Conservation (phyloP, 2,797 vertebrate genomes). For the Parambassis ranga region DNA sequence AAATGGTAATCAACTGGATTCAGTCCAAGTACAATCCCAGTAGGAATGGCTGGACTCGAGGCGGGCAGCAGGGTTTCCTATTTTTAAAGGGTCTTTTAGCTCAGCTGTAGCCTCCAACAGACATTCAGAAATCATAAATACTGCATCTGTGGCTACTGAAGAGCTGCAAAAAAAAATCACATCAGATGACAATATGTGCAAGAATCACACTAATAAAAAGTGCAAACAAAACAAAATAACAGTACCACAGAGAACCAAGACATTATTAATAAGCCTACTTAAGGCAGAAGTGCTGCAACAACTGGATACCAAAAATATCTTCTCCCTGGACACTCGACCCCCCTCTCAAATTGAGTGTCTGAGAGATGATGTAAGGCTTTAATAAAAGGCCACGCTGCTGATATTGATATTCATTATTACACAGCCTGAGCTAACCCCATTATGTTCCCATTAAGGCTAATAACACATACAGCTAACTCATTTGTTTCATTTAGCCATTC, state of each 20-base stretch:
- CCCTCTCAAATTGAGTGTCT: constrained; percentile 70
- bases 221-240: neutral
- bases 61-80: constrained; percentile 56
- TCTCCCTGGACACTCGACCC: constrained; percentile 29
- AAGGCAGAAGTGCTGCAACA: constrained; percentile 2
- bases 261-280: constrained; percentile 17
- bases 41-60: constrained; percentile 59
- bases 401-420: constrained; percentile 84
- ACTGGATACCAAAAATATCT: constrained; percentile 2
- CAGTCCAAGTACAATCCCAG: constrained; percentile 66
- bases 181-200: neutral
- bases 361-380: constrained; percentile 82
- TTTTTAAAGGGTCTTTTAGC: constrained; percentile 52
- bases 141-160: constrained; percentile 6
- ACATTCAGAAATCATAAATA: constrained; percentile 37
- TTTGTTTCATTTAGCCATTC: constrained; percentile 80
- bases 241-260: neutral
- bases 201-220: neutral
- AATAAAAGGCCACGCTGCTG: constrained; percentile 77
- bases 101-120: constrained; percentile 42
- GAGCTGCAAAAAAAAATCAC: neutral
- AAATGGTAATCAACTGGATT: constrained; percentile 79
- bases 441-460: constrained; percentile 82
- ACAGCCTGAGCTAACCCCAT: constrained; percentile 75
- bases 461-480: constrained; percentile 76